Base-by-base conservation (phyloP, 2,113 vertebrate species). In the Ochotona curzoniae region DNA sequence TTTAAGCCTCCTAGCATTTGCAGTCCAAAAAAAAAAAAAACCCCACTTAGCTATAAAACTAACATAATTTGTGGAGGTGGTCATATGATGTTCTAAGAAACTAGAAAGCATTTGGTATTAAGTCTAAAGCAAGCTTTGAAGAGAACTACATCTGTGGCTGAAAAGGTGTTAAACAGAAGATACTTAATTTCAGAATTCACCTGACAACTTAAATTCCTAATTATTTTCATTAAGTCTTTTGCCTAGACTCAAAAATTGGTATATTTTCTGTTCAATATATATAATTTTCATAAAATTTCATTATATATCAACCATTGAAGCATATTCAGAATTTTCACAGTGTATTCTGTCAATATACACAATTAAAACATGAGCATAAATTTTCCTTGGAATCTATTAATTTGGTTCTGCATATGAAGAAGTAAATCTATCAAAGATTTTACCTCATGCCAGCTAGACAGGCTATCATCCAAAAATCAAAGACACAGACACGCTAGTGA, bases 31-130 rank as follows among this genome's bases (percentile, higher is more conserved):
- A 90, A 87, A 83, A 87, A 89, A 60, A 80, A 44, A 3, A 44
- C 38, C 38, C 38, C 47, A 94, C 44, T 78, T 83, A 93, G 80
- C 57, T 91, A 81, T 49, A 49, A 94, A 94, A 67, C 20, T 91
- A 84, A 83, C 96, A 94, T 94, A 89, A 93, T 96, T 95, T 97
- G 94, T 93, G 94, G 84, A 96, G 95, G 96, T 93, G 86, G 94
- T 78, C 94, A 44, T 94, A 81, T 89, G 86, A 81, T 94, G 90
- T 93, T 93, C 89, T 91, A 93, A 90, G 95, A 87, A 93, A 84
- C 54, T 74, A 47, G 17, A 51, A 66, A 94, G 86, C 95, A 93
- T 84, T 74, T 94, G 95, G 87, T 73, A 0, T 44, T 30, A 54
- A 78, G n/a, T 51, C 74, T 90, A 85, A 90, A 94, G 73, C 49